Evolutionary conservation across 2,888 invertebrate genomes (phyloP).

Genomic region (Drosophila paranaensis): DNA sequence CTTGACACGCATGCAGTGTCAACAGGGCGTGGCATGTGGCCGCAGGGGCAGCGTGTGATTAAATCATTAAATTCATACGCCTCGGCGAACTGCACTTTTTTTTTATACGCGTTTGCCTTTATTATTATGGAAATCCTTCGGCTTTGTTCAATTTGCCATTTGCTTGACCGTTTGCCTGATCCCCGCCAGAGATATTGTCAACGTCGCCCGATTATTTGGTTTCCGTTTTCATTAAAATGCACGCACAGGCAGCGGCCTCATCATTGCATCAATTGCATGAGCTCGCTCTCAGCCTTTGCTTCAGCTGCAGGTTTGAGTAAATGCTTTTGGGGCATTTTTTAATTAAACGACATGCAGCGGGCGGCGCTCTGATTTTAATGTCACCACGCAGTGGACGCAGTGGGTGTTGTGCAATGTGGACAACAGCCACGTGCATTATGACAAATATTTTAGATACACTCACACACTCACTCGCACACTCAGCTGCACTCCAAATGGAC

Average conservation of each 20-base stretch:
- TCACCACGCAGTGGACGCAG: conserved; percentile 65
- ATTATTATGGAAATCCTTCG: conserved; percentile 53
- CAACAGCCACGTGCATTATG: conserved; percentile 71
- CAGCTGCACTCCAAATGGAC: conserved; percentile 39
- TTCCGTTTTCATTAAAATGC: conserved; percentile 78
- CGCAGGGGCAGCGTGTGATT: conserved; percentile 69
- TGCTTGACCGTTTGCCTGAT: conserved; percentile 64
- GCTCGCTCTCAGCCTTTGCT: conserved; percentile 1
- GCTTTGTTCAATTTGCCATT: conserved; percentile 62
- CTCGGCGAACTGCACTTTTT: conserved; percentile 77
- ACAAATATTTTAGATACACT: conserved; percentile 74
- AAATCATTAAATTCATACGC: conserved; percentile 85
- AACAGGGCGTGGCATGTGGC: conserved; percentile 69
- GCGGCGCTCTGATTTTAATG: conserved; percentile 59
- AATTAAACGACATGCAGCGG: conserved; percentile 74
- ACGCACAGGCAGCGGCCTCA: conserved; percentile 55
- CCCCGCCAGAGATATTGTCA: conserved; percentile 67
- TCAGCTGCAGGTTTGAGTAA: conserved; percentile 58
- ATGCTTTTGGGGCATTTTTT: conserved; percentile 81
- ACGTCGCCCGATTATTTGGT: conserved; percentile 72
- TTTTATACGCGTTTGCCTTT: no score
- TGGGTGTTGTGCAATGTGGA: conserved; percentile 63
- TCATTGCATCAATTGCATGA: conserved; percentile 41
- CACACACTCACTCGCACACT: conserved; percentile 12
- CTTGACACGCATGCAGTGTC: conserved; percentile 79